Conservation (phyloP, 2,113 vertebrate species). For the Rana temporaria region DNA sequence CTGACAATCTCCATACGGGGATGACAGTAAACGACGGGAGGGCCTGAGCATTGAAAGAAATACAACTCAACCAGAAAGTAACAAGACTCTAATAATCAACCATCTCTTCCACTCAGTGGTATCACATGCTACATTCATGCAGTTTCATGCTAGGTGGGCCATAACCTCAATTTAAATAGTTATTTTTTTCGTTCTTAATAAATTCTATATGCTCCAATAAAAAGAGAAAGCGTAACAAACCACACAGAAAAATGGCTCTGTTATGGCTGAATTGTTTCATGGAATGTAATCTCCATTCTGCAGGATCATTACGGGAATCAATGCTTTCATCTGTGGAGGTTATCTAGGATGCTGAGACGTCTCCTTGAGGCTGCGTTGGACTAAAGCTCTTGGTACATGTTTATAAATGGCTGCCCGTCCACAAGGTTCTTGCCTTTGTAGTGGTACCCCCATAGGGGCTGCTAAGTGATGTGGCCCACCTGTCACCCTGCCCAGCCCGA, state of each 20-base stretch:
- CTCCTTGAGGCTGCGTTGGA: background rate
- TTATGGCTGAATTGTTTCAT: slow-evolving; percentile 19
- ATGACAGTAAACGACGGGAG: slow-evolving; percentile 8
- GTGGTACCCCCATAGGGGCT: too few relatives aligned
- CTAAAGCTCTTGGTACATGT: background rate
- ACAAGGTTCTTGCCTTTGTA: too few relatives aligned
- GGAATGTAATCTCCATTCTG: slow-evolving; percentile 1
- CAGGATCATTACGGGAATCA: slow-evolving; percentile 1
- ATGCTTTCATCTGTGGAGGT: slow-evolving; percentile 21
- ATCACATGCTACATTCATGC: slow-evolving; percentile 4
- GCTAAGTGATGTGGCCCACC: too few relatives aligned
- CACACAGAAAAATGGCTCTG: background rate
- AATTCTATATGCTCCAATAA: slow-evolving; percentile 15
- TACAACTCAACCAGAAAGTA: slow-evolving; percentile 17
- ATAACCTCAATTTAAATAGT: slow-evolving; percentile 36
- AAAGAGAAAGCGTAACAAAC: background rate
- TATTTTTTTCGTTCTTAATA: background rate
- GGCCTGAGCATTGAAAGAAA: background rate
- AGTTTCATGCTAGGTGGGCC: slow-evolving; percentile 14
- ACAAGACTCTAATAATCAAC: slow-evolving; percentile 18
- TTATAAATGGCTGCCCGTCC: too few relatives aligned
- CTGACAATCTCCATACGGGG: background rate
- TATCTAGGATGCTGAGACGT: slow-evolving; percentile 11
- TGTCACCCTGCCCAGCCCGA: too few relatives aligned
- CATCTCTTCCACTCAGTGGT: slow-evolving; percentile 12